Percentiles rank a stretch among this genome's conserved stretches.
These are phyloP conservation scores for Globodera rostochiensis DNA, from an alignment of 1,140 invertebrate species.

Conservation along the genomic window DNA sequence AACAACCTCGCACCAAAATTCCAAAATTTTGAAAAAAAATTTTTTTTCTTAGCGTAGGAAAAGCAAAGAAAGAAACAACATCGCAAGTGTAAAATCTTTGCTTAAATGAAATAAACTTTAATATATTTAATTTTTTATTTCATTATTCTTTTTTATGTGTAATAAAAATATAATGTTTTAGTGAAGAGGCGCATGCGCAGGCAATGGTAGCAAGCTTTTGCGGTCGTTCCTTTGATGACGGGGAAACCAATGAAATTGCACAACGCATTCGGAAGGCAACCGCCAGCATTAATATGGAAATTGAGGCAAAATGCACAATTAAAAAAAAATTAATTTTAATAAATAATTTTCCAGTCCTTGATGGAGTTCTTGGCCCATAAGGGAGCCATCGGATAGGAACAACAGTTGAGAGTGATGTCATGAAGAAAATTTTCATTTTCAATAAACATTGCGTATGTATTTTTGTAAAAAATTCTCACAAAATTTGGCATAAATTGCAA, in stretches of 20 bases:
- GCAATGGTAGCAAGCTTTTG: constrained; percentile 66
- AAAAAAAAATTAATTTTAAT: neutral
- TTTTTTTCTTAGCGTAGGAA: no score
- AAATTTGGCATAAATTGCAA: no score
- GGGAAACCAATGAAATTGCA: constrained; percentile 65
- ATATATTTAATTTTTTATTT: neutral
- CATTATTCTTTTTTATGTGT: constrained; percentile 2
- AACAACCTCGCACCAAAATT: no score
- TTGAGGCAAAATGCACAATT: constrained; percentile 38
- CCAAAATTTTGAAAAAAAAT: no score
- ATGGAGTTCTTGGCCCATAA: constrained; percentile 65
- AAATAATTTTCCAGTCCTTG: constrained; percentile 36
- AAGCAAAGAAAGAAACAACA: no score
- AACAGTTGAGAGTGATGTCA: neutral
- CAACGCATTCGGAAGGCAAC: constrained; percentile 63
- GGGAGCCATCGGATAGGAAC: constrained; percentile 43
- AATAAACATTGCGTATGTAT: no score
- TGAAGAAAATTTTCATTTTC: neutral
- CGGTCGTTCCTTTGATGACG: constrained; percentile 65
- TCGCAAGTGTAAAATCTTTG: no score
- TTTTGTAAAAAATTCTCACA: no score
- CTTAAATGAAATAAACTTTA: neutral
- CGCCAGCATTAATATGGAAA: constrained; percentile 65
- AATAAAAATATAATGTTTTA: constrained; percentile 38
- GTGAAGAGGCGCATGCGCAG: constrained; percentile 64